Base-by-base conservation (phyloP, 2,797 vertebrate genomes). In the Helicolenus hilgendorfi region DNA sequence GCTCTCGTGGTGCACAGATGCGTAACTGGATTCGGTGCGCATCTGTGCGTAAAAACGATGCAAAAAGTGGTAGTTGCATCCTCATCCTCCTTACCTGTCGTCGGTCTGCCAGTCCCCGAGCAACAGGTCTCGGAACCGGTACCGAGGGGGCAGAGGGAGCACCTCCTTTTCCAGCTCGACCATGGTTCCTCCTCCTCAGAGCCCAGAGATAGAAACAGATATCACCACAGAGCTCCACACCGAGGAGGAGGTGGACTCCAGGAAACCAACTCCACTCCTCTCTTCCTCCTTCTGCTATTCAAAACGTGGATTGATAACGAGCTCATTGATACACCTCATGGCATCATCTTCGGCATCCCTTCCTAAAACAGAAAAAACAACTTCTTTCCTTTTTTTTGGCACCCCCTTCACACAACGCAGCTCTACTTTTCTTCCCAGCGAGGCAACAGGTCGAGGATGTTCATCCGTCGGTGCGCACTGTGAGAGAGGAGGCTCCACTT, bases 71-170 rank as follows among this genome's bases (percentile, higher is more conserved):
- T 55, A 5, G 9, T 22, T 22, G 77, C 38, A 68, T 45, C 38
- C 55, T 83, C 38, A 45, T 45, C 38, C 38, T 45, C 41, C 90
- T 90, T 97, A 98, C 98, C 97, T 97, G 93, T 98, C 98, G 83
- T 98, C 98, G 53, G 95, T 81, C 93, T 98, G 98, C 98, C 98
- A 98, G 94, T 98, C 98, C 60, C 98, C 98, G 90, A 98, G 98
- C 96, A 98, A 97, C 96, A 98, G 95, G 97, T 98, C 98, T 92
- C 98, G 96, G 96, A 98, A 98, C 87, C 98, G 97, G 94, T 98
- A 98, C 93, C 98, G 97, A 72, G 98, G 98, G 33, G 97, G 98
- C 87, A 98, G 87, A 69, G 97, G 98, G 88, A 97, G 97, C 56
- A 98, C 97, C 73, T 98, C 97, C 89, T 97, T 98, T 69, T 98